Evolutionary conservation across 2,113 vertebrate genomes (phyloP).

Genomic region (Melierax canorus): DNA sequence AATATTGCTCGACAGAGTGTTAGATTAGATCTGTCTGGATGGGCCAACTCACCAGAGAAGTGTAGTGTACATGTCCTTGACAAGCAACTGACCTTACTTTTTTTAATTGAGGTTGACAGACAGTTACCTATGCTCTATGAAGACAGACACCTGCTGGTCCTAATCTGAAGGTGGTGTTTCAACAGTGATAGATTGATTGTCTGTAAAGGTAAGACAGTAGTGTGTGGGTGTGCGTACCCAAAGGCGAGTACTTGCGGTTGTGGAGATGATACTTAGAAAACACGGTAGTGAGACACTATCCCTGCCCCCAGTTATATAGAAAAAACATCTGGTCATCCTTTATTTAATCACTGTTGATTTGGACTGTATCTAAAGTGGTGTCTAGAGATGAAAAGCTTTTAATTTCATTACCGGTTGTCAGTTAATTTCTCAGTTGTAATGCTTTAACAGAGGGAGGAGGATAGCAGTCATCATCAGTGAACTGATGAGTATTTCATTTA

Average conservation of each 20-base stretch:
- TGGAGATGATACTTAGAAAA: not conserved
- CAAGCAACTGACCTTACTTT: not conserved
- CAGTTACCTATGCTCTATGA: not conserved
- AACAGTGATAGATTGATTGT: not conserved
- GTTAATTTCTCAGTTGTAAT: not conserved
- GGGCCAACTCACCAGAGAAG: not conserved
- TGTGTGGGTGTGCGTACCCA: accelerated
- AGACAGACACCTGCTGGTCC: not conserved
- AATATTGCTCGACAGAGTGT: not conserved
- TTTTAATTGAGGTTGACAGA: not conserved
- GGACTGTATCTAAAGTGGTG: not conserved
- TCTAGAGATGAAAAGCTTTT: not conserved
- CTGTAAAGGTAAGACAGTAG: not conserved
- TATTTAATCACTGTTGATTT: not conserved
- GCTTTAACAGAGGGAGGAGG: not conserved
- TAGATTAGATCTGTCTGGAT: not conserved
- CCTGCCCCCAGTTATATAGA: accelerated
- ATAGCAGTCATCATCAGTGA: not conserved
- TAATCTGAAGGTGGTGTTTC: too few species aligned
- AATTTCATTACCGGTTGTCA: not conserved
- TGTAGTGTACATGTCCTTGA: accelerated
- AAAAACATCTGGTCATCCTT: not conserved
- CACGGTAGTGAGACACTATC: not conserved
- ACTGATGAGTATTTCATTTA: not conserved
- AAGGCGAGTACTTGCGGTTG: accelerated